Evolutionary conservation across 2,888 invertebrate genomes (phyloP).

Genomic region (Agrotis clavis): DNA sequence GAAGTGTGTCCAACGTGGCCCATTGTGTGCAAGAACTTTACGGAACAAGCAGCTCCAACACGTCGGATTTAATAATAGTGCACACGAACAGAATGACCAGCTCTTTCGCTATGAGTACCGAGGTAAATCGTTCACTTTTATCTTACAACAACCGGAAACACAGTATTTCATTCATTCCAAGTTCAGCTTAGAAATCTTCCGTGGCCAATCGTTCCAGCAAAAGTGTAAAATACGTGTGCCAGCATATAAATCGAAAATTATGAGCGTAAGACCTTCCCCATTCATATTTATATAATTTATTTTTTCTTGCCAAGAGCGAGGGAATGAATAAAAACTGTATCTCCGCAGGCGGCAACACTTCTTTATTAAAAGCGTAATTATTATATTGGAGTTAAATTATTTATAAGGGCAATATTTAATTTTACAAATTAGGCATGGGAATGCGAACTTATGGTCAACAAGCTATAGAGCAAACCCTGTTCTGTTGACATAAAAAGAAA

Average conservation of each 20-base stretch:
- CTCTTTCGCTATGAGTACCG: conserved; percentile 30
- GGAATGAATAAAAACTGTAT: conserved; percentile 60
- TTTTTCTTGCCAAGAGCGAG: conserved; percentile 47
- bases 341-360: conserved; percentile 62
- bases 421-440: conserved; percentile 56
- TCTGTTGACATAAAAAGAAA: conserved; percentile 26
- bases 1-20: conserved; percentile 59
- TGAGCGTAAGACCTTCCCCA: conserved; percentile 45
- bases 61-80: conserved; percentile 56
- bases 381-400: conserved; percentile 59
- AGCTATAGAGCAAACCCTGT: conserved; percentile 10
- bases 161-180: conserved; percentile 41
- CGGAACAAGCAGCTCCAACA: conserved; percentile 42
- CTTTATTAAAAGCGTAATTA: conserved; percentile 63
- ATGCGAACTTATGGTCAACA: conserved; percentile 20
- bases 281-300: conserved; percentile 63
- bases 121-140: conserved; percentile 48
- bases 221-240: conserved; percentile 57
- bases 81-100: conserved; percentile 49
- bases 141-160: conserved; percentile 41
- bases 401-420: conserved; percentile 64
- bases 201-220: conserved; percentile 26
- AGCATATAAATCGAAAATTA: conserved; percentile 67
- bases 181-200: conserved; percentile 35
- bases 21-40: conserved; percentile 54